Conservation (phyloP, 2,113 vertebrate species). For the Rhinoptilus africanus region DNA sequence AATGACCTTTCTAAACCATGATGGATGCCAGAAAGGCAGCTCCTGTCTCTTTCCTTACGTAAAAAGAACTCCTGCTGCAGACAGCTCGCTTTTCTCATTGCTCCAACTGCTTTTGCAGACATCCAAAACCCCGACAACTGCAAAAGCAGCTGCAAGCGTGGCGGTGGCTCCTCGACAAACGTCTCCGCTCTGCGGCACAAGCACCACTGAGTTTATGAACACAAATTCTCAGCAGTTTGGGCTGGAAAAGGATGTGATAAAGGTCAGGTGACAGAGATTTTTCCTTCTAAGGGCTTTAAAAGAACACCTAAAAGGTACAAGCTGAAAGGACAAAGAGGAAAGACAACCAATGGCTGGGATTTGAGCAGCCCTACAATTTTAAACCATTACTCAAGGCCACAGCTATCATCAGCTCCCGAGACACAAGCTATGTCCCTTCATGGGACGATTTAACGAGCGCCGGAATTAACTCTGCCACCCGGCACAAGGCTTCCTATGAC, state of each 20-base stretch:
- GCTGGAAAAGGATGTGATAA: background rate
- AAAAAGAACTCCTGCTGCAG: background rate
- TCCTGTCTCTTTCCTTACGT: background rate
- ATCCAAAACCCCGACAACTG: background rate
- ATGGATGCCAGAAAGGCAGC: background rate
- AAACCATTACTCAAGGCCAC: conserved; percentile 37
- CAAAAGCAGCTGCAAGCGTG: background rate
- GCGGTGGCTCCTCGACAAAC: background rate
- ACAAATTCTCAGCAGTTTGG: background rate
- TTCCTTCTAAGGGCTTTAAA: background rate
- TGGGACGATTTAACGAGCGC: background rate
- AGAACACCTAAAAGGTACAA: background rate
- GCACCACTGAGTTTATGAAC: rapidly evolving
- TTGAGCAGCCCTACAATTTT: background rate
- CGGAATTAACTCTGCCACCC: background rate
- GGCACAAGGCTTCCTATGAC: background rate
- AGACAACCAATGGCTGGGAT: rapidly evolving
- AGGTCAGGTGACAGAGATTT: background rate
- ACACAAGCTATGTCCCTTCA: background rate
- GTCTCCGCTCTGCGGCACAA: no score
- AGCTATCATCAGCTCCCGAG: background rate
- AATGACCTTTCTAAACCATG: background rate
- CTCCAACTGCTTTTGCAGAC: background rate
- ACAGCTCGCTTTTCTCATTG: background rate
- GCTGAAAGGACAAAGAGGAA: background rate